Percentiles rank a stretch among this genome's conserved stretches.
Conservation (phyloP, 2,888 invertebrate species). For the Serripes groenlandicus region DNA sequence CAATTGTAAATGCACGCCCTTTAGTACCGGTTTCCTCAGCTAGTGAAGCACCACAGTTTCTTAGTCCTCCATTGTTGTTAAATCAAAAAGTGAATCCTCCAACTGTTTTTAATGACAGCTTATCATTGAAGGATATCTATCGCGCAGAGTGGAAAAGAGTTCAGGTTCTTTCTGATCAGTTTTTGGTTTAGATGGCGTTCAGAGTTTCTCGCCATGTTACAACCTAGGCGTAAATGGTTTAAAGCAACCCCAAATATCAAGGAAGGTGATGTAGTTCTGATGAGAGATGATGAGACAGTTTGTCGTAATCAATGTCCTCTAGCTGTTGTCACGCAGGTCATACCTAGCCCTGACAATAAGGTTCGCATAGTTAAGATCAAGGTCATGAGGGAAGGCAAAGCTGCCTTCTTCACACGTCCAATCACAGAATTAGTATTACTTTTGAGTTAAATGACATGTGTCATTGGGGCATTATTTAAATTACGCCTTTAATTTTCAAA, state of each 20-base stretch:
- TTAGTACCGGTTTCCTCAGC: conserved; percentile 39
- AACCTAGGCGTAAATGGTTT: conserved; percentile 28
- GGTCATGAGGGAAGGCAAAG: conserved; percentile 5
- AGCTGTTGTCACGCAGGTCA: conserved; percentile 12
- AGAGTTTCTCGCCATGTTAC: conserved; percentile 28
- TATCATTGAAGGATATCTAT: conserved; percentile 23
- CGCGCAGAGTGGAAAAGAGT: conserved; percentile 44
- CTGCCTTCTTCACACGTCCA: conserved; percentile 4
- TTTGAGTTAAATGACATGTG: too few species aligned
- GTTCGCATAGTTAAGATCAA: conserved; percentile 24
- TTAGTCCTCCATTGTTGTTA: conserved; percentile 45
- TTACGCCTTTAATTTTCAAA: too few species aligned
- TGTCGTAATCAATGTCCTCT: conserved; percentile 38
- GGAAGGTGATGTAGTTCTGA: conserved; percentile 38
- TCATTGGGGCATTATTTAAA: too few species aligned
- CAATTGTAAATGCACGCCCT: conserved; percentile 46
- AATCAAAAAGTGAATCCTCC: conserved; percentile 29
- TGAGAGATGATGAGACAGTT: conserved; percentile 26
- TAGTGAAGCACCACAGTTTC: conserved; percentile 38
- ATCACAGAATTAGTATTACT: conserved; percentile 25
- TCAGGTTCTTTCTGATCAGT: conserved; percentile 33
- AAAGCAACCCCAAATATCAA: conserved; percentile 25
- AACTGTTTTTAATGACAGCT: not conserved
- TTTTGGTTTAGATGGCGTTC: conserved; percentile 40
- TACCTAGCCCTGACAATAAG: conserved; percentile 16